Conservation (phyloP, 2,797 vertebrate species). For the Acestrorhynchus altus region DNA sequence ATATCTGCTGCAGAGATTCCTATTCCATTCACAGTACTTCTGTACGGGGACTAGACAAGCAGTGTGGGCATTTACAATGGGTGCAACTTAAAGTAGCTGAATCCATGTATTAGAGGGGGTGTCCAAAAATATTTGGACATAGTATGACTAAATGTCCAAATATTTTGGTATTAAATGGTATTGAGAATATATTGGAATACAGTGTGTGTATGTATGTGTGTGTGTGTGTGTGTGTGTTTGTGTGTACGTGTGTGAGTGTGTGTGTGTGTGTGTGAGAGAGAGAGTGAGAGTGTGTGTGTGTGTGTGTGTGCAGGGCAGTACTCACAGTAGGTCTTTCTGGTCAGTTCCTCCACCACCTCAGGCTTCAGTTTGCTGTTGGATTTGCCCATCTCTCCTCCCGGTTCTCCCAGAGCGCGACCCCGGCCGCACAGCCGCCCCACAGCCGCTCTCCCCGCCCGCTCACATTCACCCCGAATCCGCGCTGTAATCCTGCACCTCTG, state of each 20-base stretch:
- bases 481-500: too few species aligned
- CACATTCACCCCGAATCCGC: slow-evolving; percentile 44
- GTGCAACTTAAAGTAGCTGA: too few species aligned
- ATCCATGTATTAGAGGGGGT: too few species aligned
- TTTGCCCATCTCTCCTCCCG: slow-evolving; percentile 85
- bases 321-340: slow-evolving; percentile 98
- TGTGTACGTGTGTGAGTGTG: neutral
- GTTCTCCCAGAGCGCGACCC: slow-evolving; percentile 34
- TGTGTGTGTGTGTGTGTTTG: neutral
- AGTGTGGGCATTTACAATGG: too few species aligned
- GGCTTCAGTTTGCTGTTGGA: slow-evolving; percentile 98
- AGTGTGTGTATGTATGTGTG: neutral
- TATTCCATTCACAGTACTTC: too few species aligned
- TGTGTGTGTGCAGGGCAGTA: slow-evolving; percentile 56
- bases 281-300: neutral
- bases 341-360: slow-evolving; percentile 96
- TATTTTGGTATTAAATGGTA: neutral
- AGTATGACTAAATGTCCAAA: too few species aligned
- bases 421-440: slow-evolving; percentile 30
- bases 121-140: too few species aligned
- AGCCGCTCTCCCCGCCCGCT: slow-evolving; percentile 32
- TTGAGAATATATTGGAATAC: neutral
- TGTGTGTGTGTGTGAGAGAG: neutral
- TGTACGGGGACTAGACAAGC: too few species aligned
- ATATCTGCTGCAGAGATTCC: too few species aligned